Percentiles rank a stretch among this genome's conserved stretches.
phyloP scores from a whole-genome alignment of 2,113 vertebrate species.

The Lichenostomus cassidix region DNA sequence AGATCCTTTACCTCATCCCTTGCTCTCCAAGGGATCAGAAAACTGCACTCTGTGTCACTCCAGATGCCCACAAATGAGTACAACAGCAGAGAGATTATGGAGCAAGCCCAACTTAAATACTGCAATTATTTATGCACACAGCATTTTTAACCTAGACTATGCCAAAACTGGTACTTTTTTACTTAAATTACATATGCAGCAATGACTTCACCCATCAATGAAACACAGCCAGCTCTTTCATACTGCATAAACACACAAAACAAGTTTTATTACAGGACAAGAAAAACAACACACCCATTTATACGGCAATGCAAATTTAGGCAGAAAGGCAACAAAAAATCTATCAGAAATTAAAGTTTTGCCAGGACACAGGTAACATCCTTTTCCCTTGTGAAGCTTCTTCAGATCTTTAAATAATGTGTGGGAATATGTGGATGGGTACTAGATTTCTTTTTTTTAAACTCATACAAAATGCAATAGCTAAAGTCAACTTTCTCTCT shows the following conservation, averaged over 20 bases:
- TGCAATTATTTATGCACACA: not conserved
- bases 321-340: not conserved
- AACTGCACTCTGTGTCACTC: not conserved
- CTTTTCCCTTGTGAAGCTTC: constrained; percentile 19
- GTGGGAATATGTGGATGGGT: not conserved
- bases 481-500: not conserved
- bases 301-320: not conserved
- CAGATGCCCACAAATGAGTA: not conserved
- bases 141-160: constrained; percentile 5
- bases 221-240: constrained; percentile 17
- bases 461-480: not conserved
- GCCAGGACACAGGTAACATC: constrained; percentile 67
- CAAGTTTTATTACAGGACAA: not conserved
- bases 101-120: not conserved
- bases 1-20: not conserved
- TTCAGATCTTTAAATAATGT: not conserved
- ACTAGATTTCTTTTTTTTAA: not conserved
- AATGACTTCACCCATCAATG: not conserved
- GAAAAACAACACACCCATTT: not conserved
- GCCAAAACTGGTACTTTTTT: not conserved
- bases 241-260: not conserved
- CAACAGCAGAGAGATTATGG: not conserved
- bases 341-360: not conserved
- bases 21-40: not conserved
- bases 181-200: not conserved